phyloP scores from a whole-genome alignment of 2,113 vertebrate genomes.

The Heterotilapia buettikoferi region DNA sequence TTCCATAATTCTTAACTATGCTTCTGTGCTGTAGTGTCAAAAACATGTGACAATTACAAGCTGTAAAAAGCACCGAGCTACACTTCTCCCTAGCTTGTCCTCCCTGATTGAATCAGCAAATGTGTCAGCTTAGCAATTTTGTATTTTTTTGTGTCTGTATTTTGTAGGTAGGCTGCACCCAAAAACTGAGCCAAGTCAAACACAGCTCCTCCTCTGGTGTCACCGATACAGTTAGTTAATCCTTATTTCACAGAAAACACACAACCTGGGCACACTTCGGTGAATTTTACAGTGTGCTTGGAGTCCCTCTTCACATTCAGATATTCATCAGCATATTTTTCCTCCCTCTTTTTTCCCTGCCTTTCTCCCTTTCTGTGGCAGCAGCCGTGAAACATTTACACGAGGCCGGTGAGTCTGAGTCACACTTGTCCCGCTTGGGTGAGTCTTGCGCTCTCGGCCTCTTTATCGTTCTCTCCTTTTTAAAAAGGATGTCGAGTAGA shows the following conservation, averaged over 20 bases:
- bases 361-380: neutral
- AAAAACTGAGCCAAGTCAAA: constrained; percentile 31
- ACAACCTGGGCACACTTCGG: neutral
- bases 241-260: constrained; percentile 19
- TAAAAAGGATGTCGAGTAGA: neutral
- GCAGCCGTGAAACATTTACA: constrained; percentile 35
- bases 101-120: neutral
- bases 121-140: neutral
- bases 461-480: neutral
- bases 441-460: neutral
- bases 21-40: neutral
- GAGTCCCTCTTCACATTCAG: neutral
- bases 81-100: neutral
- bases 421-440: neutral
- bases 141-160: neutral
- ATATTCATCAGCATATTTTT: neutral
- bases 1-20: neutral
- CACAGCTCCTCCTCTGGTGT: neutral
- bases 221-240: constrained; percentile 19
- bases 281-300: neutral
- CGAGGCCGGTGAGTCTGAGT: neutral
- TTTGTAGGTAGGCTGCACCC: neutral
- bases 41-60: neutral
- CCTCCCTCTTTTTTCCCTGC: neutral
- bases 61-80: neutral